Base-by-base conservation (phyloP, 2,797 vertebrate genomes). In the Aulostomus chinensis region DNA sequence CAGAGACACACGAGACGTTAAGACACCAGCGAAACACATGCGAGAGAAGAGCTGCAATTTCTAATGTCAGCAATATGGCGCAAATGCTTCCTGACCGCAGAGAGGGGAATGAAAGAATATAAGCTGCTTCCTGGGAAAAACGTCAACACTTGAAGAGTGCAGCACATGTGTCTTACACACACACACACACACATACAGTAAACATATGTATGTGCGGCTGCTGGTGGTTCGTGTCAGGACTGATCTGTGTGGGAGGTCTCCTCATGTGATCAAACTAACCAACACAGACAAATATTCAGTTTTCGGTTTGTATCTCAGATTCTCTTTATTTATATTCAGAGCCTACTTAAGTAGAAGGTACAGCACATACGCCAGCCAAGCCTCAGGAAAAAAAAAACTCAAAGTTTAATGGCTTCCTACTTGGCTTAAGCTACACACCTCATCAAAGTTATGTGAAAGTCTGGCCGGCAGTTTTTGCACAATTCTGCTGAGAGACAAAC, bases 171-270 rank as follows among this genome's bases (percentile, higher is more conserved):
- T 38, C 36, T 22, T 36, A 24, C 35, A 34, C 20, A 40, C 30
- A 41, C 38, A 22, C 47, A 45, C 17, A n/a, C 42, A 45, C 40
- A 41, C 28, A 46, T 17, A 33, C 58, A 37, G 18, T 34, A 40
- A 7, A 66, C 43, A 24, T 8, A 18, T 7, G 13, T 34, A 30
- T n/a, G 32, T 53, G 68, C 47, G 58, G 37, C 45, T 55, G 58
- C 29, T 47, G 59, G 61, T 38, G 60, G 43, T 54, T 72, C 68
- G 50, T 57, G 52, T 52, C 18, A 38, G 52, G 45, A 33, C 21
- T 62, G 51, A 72, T 75, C 68, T 61, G 42, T 37, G 60, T 83
- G 80, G 76, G 81, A 73, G 81, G 80, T 83, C 76, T 58, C 31
- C 49, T 58, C 10, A 45, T 18, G 20, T 31, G 62, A 81, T 59